phyloP scores from a whole-genome alignment of 1,140 invertebrate species.

The Papilio dardanus region DNA sequence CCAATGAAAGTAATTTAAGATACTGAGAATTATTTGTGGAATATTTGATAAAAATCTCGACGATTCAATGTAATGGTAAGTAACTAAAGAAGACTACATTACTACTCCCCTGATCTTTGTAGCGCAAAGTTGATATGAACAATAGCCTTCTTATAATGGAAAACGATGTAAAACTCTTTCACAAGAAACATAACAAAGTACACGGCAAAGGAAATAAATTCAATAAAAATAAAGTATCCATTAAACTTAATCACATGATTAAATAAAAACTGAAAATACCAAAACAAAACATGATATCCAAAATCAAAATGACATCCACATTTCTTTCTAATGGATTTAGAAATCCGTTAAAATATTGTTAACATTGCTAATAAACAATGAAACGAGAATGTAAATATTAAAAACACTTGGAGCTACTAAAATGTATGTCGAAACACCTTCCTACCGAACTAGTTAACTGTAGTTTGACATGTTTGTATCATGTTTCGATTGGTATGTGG shows the following conservation, averaged over 20 bases:
- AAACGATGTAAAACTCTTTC: background rate
- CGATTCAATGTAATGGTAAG: background rate
- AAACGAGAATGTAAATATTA: conserved; percentile 46
- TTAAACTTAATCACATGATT: background rate
- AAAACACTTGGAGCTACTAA: conserved; percentile 39
- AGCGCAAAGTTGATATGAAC: too few species aligned
- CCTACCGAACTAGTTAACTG: conserved; percentile 48
- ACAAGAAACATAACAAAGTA: background rate
- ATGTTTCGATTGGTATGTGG: conserved; percentile 50
- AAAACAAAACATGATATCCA: conserved; percentile 15
- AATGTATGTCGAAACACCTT: conserved; percentile 42
- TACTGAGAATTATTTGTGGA: background rate
- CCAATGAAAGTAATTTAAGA: conserved; percentile 1
- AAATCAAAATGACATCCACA: conserved; percentile 19
- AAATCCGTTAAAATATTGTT: background rate
- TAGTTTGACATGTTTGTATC: conserved; percentile 48
- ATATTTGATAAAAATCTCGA: background rate
- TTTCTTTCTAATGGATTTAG: conserved; percentile 15
- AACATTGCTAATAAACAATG: conserved; percentile 24
- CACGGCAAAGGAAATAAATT: background rate
- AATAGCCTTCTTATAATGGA: background rate
- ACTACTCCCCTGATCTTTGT: background rate
- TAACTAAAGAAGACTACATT: background rate
- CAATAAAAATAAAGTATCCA: background rate
- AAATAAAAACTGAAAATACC: background rate